Base-by-base conservation (phyloP, 2,797 vertebrate genomes). In the Liasis olivaceus region DNA sequence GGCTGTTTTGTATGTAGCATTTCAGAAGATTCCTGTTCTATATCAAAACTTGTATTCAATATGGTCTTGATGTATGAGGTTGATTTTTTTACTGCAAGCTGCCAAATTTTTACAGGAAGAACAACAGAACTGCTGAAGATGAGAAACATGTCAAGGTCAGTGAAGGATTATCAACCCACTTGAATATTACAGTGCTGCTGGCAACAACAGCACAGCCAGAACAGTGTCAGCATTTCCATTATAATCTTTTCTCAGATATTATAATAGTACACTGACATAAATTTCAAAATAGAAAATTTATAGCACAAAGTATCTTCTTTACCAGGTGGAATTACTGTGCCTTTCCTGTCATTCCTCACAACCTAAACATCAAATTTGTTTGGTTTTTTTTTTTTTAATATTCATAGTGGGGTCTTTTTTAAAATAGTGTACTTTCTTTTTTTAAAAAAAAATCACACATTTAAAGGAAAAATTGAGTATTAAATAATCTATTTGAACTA, bases 21-120 rank as follows among this genome's bases (percentile, higher is more conserved):
- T 31, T 89, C 91, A 31, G 51, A 91, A 72, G 28, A 58, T 89
- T 95, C 36, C 77, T 89, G 13, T 89, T 92, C 89, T 85, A 89
- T 91, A 93, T 63, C 64, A 93, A 95, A 95, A 47, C 24, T 81
- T 92, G 3, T 92, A 94, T 94, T 95, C 54, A 95, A 92, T 95
- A 90, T 93, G n/a, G 90, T 91, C 89, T 91, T 95, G 93, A 95
- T 94, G n/a, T 64, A 94, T 87, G 92, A 94, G 28, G n/a, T 95
- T 93, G 24, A 95, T 92, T 96, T 96, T 51, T 89, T 92, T 94
- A 86, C 51, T 94, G 63, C 85, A 93, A 95, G 94, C 87, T 89
- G 93, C 95, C 94, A 94, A 59, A 90, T 58, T 95, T 95, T 94
- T 94, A 93, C 36, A 88, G 54, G 8, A 5, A 1, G 22, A 94